Evolutionary conservation across 2,113 vertebrate species (phyloP), one percentile per base, ranked within the genome.

Genomic region (Aramus guarauna): DNA sequence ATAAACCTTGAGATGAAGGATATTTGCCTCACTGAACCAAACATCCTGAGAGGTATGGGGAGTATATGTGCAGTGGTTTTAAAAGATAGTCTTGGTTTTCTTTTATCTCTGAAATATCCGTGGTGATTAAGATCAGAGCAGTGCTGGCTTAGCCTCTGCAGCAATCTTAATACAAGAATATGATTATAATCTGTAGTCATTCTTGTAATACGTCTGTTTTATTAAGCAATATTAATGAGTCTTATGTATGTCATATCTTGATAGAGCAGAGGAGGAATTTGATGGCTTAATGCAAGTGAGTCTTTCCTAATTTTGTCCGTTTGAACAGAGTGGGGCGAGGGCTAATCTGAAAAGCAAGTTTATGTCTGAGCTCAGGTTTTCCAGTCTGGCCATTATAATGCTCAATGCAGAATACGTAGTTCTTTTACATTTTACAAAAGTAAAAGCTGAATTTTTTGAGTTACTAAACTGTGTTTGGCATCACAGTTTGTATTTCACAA

Each of bases 1-100:
- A 93, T 93, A 96, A 95, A 86, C 56, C 88, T 96, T 43, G 67
- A 90, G 63, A 80, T 58, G 88, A 93, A 86, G 85, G 75, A 43
- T 94, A 90, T 86, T 94, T 93, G 6, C 85, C 85, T 86, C 68
- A 0, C 47, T 66, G 74, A 92, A 78, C 36, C 77, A 86, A 91
- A 66, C 26, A 79, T 45, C 64, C 71, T 85, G 59, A 80, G 75
- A 92, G 30, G 41, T 73, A 75, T 69, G 41, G 39, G 36, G 19
- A 88, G 23, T 67, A 14, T 66, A 15, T 17, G 30, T 67, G 23
- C 37, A 83, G 29, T 43, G 18, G 24, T 79, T 94, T 94, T 74
- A 93, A 88, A 77, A 21, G 37, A 55, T 11, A 86, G 26, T 43
- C 45, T 74, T 58, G 30, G 1, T 4, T 9, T 45, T 59, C 11